Evolutionary conservation across 2,888 invertebrate species (phyloP).

Genomic region (Heteropelma amictum): DNA sequence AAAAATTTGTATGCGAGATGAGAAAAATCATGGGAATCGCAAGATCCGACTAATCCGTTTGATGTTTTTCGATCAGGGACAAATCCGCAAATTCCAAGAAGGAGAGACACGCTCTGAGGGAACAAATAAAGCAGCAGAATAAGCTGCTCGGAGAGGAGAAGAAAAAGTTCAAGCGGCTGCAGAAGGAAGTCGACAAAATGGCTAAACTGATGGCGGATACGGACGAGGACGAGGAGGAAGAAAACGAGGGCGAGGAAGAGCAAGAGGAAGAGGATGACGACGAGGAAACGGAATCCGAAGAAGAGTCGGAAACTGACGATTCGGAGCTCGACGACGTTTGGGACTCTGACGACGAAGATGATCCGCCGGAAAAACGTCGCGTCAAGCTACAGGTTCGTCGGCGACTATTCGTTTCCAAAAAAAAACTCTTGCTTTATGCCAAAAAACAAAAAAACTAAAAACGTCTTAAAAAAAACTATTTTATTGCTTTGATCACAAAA

Average conservation of each 20-base stretch:
- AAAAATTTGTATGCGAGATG: no score
- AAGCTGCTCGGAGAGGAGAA: constrained; percentile 88
- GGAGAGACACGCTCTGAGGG: constrained; percentile 88
- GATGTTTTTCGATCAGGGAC: constrained; percentile 78
- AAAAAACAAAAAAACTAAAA: no score
- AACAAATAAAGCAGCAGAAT: constrained; percentile 90
- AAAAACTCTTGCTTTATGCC: no score
- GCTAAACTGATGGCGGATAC: constrained; percentile 91
- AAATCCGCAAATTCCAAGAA: constrained; percentile 86
- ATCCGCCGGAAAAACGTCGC: constrained; percentile 78
- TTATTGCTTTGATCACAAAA: no score
- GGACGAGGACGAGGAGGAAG: constrained; percentile 85
- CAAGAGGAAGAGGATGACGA: constrained; percentile 79
- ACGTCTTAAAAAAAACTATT: no score
- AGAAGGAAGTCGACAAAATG: constrained; percentile 95
- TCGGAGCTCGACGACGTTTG: constrained; percentile 81
- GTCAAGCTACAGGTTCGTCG: constrained; percentile 70
- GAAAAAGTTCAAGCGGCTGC: constrained; percentile 88
- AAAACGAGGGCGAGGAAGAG: constrained; percentile 80
- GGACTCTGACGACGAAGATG: constrained; percentile 84
- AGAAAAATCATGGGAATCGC: no score
- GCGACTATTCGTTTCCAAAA: not conserved
- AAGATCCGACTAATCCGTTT: no score
- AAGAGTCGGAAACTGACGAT: constrained; percentile 81
- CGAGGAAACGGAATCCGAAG: constrained; percentile 74